A percentile compares a stretch with the other conserved stretches of the same genome.
Conservation (phyloP, 2,888 invertebrate species). For the Andrena bucephala region DNA sequence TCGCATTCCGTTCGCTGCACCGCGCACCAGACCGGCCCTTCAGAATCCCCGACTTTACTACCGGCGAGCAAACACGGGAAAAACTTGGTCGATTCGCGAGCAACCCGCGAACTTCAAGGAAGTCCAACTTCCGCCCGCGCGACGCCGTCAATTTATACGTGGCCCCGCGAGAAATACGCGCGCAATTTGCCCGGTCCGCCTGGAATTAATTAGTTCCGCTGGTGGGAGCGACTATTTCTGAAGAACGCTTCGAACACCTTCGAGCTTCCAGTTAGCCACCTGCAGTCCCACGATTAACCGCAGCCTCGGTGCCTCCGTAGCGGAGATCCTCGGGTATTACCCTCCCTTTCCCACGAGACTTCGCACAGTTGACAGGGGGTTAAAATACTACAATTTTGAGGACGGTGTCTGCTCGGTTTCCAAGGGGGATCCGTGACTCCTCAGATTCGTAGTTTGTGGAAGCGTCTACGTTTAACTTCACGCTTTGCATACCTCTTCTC, state of each 20-base stretch:
- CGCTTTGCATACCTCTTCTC: not conserved
- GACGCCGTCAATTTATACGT: conserved; percentile 52
- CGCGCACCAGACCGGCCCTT: not conserved
- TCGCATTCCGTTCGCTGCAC: not conserved
- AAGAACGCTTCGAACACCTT: not conserved
- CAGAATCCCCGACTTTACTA: conserved; percentile 8
- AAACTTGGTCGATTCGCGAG: conserved; percentile 53
- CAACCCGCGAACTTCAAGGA: conserved; percentile 37
- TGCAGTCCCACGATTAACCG: not conserved
- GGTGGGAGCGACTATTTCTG: not conserved
- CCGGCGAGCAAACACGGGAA: conserved; percentile 22
- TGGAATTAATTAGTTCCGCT: conserved; percentile 60
- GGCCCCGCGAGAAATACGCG: conserved; percentile 43
- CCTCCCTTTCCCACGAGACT: too few species aligned
- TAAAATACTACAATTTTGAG: too few species aligned
- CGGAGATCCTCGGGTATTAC: too few species aligned
- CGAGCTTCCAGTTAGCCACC: not conserved
- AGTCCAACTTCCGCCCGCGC: conserved; percentile 31
- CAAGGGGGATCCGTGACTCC: too few species aligned
- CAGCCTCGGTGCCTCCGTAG: too few species aligned
- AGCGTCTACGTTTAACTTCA: too few species aligned
- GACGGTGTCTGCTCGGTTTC: too few species aligned
- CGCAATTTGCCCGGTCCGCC: conserved; percentile 47
- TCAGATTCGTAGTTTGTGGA: too few species aligned
- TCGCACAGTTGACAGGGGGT: too few species aligned